Evolutionary conservation across 2,888 invertebrate species (phyloP), one percentile per base, ranked within the genome.

Genomic region (Cecidostiba fungosa): DNA sequence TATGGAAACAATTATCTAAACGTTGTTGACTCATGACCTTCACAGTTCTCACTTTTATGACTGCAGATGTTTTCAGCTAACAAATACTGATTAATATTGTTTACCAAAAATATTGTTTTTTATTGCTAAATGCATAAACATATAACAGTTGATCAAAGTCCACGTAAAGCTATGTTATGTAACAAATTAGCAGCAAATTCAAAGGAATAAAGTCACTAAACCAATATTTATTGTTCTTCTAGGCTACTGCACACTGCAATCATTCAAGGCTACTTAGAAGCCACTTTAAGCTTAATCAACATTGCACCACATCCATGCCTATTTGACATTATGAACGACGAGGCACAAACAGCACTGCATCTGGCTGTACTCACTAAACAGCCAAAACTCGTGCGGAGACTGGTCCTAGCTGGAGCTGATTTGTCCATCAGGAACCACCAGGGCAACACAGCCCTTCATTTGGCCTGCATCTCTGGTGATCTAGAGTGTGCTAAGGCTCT

Each of bases 161-260:
- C n/a, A 6, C 10, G 6, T 43, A 2, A 43, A n/a, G 4, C 4
- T 29, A 29, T 3, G 3, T 66, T 66, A 66, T 26, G 8, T 10
- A 70, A 32, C 1, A 36, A 32, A 32, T 36, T 36, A 19, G 29
- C 29, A 19, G 16, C 19, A 19, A 36, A 36, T 23, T 73, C 10
- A 39, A 43, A 43, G 23, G 8, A 73, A 73, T 39, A 8, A 10
- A 72, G 6, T 74, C 1, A 29, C 29, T 29, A 74, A 74, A 36
- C 3, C 36, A 69, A 69, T 1, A 10, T 72, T 77, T 16, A 39
- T 73, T 79, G 19, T 81, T 47, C 1, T 36, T 79, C 74, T 72
- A 98, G 98, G 91, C 96, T 96, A 93, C 94, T 98, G 89, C 98
- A 98, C 94, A 95, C 97, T 90, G 97, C 98, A 59, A 97, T 98